These are phyloP conservation scores for Pogonomyrmex barbatus DNA, from an alignment of 1,140 invertebrate species.

Conservation along the genomic window DNA sequence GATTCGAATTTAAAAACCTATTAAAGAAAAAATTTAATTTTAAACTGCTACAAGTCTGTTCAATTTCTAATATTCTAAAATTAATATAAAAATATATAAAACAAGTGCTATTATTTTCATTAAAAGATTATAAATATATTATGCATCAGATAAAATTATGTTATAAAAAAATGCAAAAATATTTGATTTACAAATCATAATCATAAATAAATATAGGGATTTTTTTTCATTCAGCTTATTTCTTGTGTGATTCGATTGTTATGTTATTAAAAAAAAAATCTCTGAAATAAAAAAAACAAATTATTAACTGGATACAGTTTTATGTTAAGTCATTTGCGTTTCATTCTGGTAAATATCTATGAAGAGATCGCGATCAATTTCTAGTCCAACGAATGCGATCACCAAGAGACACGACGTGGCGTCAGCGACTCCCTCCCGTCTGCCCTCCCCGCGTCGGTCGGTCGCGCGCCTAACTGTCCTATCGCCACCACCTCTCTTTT, in stretches of 20 bases:
- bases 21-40: no score
- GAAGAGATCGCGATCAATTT: constrained; percentile 37
- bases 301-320: background rate
- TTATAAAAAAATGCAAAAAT: background rate
- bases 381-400: constrained; percentile 38
- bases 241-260: background rate
- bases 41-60: no score
- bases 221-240: background rate
- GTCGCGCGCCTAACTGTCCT: constrained; percentile 45
- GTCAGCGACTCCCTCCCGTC: background rate
- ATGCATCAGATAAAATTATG: background rate
- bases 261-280: background rate
- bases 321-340: background rate
- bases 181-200: background rate
- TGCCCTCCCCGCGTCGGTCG: background rate
- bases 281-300: background rate
- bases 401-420: constrained; percentile 42
- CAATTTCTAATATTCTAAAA: background rate
- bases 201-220: background rate
- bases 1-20: no score
- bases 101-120: background rate
- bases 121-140: background rate
- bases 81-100: background rate
- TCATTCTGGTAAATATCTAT: constrained; percentile 8
- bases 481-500: constrained; percentile 38